phyloP scores from a whole-genome alignment of 2,888 invertebrate species.

The Amphipoea lucens region DNA sequence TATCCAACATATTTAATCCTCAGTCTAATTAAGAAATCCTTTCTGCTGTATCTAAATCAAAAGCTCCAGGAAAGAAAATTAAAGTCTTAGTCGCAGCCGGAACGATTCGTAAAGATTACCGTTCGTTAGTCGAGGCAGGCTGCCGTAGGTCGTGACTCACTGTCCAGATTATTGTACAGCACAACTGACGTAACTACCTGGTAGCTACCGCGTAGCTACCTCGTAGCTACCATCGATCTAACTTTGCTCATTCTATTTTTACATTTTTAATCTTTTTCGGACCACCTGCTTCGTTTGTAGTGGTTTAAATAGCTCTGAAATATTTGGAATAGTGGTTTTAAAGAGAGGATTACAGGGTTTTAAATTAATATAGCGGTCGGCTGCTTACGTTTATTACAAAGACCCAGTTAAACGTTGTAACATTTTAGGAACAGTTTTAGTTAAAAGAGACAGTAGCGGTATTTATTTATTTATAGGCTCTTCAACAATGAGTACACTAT shows the following conservation, averaged over 20 bases:
- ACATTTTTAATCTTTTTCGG: slow-evolving; percentile 23
- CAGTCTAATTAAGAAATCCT: background rate
- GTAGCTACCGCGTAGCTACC: background rate
- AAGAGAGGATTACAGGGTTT: background rate
- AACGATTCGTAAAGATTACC: slow-evolving; percentile 61
- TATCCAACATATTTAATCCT: background rate
- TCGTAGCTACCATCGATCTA: slow-evolving; percentile 43
- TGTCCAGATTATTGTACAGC: slow-evolving; percentile 56
- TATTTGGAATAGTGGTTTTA: slow-evolving; percentile 1
- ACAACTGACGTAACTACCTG: slow-evolving; percentile 38
- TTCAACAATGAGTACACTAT: background rate
- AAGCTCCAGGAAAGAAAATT: slow-evolving; percentile 30
- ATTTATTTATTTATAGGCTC: background rate
- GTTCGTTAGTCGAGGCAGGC: slow-evolving; percentile 52
- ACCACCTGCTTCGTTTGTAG: slow-evolving; percentile 14
- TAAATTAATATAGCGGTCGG: background rate
- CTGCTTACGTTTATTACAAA: background rate
- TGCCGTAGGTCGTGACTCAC: slow-evolving; percentile 52
- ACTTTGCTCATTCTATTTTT: slow-evolving; percentile 25
- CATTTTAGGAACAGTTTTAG: slow-evolving; percentile 4
- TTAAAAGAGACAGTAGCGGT: background rate
- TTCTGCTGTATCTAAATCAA: background rate
- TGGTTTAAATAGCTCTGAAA: background rate
- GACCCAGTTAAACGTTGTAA: background rate
- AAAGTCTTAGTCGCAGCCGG: slow-evolving; percentile 23